Evolutionary conservation across 2,113 vertebrate species (phyloP).

Genomic region (Scomber colias): DNA sequence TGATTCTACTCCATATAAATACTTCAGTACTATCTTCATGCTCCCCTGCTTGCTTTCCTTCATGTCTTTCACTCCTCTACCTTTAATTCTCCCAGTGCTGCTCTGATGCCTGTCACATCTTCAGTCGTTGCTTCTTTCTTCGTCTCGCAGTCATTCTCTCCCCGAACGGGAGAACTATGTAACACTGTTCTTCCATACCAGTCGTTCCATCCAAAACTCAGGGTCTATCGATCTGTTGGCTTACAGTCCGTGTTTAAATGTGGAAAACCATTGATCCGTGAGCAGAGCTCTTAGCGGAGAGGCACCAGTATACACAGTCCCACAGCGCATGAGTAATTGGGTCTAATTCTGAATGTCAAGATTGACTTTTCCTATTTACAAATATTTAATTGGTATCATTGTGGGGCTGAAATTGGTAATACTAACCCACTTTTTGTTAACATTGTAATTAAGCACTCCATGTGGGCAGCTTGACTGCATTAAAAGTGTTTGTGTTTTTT

Average conservation of each 20-base stretch:
- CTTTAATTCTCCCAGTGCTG: neutral
- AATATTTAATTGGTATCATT: constrained; percentile 42
- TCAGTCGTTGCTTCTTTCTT: neutral
- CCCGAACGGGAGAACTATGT: neutral
- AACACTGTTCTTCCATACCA: neutral
- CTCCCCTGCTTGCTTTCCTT: neutral
- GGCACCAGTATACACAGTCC: neutral
- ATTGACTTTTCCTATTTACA: constrained; percentile 20
- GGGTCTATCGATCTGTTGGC: constrained; percentile 58
- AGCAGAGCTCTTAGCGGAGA: constrained; percentile 23
- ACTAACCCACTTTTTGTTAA: neutral
- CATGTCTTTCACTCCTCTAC: neutral
- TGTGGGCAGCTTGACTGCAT: constrained; percentile 14
- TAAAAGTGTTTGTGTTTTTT: neutral
- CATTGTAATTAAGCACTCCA: constrained; percentile 26
- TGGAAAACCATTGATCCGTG: constrained; percentile 53
- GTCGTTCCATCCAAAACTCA: constrained; percentile 35
- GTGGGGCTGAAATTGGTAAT: constrained; percentile 26
- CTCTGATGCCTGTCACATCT: neutral
- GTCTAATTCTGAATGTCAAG: constrained; percentile 5
- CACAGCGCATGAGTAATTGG: constrained; percentile 1
- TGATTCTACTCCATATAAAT: neutral
- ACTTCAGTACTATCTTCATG: neutral
- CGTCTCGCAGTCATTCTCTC: neutral
- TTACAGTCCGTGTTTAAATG: constrained; percentile 48